Evolutionary conservation across 2,113 vertebrate genomes (phyloP), one percentile per base, ranked within the genome.

Genomic region (Leucosticte australis): DNA sequence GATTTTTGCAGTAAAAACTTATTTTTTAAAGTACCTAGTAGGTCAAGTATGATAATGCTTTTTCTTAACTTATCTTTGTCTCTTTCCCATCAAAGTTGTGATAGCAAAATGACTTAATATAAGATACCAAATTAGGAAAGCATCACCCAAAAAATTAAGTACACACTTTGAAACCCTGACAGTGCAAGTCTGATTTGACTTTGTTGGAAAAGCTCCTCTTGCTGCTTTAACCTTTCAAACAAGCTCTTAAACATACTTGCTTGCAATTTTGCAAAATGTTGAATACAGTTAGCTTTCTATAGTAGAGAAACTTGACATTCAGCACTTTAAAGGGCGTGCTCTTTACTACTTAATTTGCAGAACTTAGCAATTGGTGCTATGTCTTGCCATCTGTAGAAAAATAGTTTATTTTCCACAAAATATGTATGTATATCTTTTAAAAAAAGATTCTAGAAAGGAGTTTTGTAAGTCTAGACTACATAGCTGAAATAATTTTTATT

Each of bases 361-460:
- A 76, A 87, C 50, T 68, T 94, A 50, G 74, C 73, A 92, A 91
- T 89, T 94, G 57, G 59, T 82, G 46, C 37, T 37, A 9, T 83
- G 44, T 83, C 70, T 89, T 82, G 27, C 87, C 79, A 85, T 95
- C 87, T 94, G 94, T 85, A 79, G 37, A 88, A 79, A 89, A 91
- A 73, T 20, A 84, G 33, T 57, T 62, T 49, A 41, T 60, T 94
- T 89, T 91, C n/a, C 50, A 64, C 71, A 78, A 89, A 91, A 77
- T 82, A 33, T 57, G 14, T 81, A 28, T 79, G 15, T 76, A 10
- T 73, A 31, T 70, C 23, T 92, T 18, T 78, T 50, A 70, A 94
- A 82, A 89, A 83, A 76, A 70, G 55, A 92, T 15, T 59, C 19
- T 13, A 62, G 49, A 82, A 83, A 60, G 23, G 5, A 63, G 42